A percentile compares a stretch with the other conserved stretches of the same genome.
phyloP scores from a whole-genome alignment of 2,797 vertebrate genomes.

The Eutrigla gurnardus region DNA sequence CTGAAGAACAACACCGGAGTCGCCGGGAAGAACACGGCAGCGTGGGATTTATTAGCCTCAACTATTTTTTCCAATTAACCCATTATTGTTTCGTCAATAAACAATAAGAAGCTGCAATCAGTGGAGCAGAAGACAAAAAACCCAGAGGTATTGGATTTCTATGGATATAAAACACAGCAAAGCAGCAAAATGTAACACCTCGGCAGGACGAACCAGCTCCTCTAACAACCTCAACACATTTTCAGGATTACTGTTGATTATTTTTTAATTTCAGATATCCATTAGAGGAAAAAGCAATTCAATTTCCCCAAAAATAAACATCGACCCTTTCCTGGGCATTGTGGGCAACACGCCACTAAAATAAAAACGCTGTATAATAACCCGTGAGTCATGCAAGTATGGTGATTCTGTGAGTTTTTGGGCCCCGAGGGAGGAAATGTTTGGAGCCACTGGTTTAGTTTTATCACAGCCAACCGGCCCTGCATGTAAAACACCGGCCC shows the following conservation, averaged over 20 bases:
- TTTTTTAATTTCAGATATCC: background rate
- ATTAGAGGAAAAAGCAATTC: background rate
- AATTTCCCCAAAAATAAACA: slow-evolving; percentile 6
- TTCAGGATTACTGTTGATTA: background rate
- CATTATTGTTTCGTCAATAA: background rate
- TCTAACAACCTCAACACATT: background rate
- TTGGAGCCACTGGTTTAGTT: slow-evolving; percentile 31
- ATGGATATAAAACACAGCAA: background rate
- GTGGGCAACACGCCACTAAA: slow-evolving; percentile 1
- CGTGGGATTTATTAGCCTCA: background rate
- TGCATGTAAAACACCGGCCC: slow-evolving; percentile 29
- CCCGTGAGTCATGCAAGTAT: slow-evolving; percentile 20
- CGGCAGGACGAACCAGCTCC: background rate
- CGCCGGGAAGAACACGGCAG: background rate
- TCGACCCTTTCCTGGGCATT: slow-evolving; percentile 12
- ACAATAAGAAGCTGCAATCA: background rate
- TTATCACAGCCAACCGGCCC: slow-evolving; percentile 15
- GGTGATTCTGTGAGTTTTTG: slow-evolving; percentile 45
- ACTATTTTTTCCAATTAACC: background rate
- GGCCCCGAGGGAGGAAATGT: slow-evolving; percentile 23
- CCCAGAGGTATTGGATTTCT: background rate
- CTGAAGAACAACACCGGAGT: background rate
- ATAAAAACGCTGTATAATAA: slow-evolving; percentile 15
- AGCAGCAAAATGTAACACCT: too few species aligned
- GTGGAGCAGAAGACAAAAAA: too few species aligned